phyloP scores from a whole-genome alignment of 2,797 vertebrate species.

The Carapus acus region DNA sequence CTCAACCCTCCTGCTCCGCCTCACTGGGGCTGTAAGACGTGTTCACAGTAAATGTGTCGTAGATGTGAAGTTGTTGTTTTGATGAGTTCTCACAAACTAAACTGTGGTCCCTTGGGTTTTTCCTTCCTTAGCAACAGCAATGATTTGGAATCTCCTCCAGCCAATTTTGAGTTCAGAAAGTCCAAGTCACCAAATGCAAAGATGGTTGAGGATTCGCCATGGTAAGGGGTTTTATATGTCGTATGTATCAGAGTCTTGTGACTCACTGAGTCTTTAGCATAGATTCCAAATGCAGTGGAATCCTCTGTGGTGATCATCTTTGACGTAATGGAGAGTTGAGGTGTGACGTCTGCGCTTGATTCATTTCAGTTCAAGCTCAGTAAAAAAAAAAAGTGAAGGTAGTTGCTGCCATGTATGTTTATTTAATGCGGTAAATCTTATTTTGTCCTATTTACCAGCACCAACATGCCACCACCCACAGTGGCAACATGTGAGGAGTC shows the following conservation, averaged over 20 bases:
- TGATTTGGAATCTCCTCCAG: constrained; percentile 38
- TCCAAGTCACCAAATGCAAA: constrained; percentile 11
- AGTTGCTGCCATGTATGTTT: no score
- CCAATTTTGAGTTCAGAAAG: constrained; percentile 26
- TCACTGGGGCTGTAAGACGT: not conserved
- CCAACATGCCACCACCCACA: constrained; percentile 1
- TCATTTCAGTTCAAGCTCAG: no score
- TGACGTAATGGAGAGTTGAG: no score
- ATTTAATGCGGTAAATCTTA: no score
- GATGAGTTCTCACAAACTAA: not conserved
- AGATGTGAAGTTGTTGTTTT: not conserved
- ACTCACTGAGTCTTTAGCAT: no score
- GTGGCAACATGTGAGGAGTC: not conserved
- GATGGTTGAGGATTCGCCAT: constrained; percentile 2
- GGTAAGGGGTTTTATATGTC: constrained; percentile 25
- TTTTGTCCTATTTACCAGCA: constrained; percentile 11
- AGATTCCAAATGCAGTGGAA: no score
- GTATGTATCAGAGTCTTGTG: no score
- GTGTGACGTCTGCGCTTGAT: no score
- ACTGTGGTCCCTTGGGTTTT: not conserved
- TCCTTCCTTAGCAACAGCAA: constrained; percentile 7
- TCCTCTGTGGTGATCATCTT: no score
- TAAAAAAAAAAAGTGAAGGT: no score
- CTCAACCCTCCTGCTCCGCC: constrained; percentile 4
- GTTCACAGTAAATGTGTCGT: not conserved